Base-by-base conservation (phyloP, 2,888 invertebrate genomes). In the Caenorhabditis wallacei region DNA sequence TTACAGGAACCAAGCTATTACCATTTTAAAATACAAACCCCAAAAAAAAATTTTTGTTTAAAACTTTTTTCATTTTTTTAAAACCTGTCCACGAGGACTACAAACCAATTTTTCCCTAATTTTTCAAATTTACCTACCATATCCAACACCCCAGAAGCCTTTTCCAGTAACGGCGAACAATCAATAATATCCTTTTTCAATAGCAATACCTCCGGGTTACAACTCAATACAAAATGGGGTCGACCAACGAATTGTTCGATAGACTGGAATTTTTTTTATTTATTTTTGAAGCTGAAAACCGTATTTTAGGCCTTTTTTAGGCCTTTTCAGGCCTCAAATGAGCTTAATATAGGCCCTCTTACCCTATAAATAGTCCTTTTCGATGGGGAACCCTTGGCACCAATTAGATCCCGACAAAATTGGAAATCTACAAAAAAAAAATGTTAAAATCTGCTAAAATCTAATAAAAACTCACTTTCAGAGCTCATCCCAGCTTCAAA, bases 321-420 rank as follows among this genome's bases (percentile, higher is more conserved):
- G 4, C 30, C 8, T 30, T 30, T 30, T 30, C 8, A 30, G 30
- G 30, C 30, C 30, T 30, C 30, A 8, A 30, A 5, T 30, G 30
- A 30, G 8, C 8, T 30, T 30, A 5, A 5, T 8, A 30, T 5
- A 30, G 30, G 30, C 3, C 3, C 3, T n/a, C 61, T 56, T n/a
- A 74, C 72, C 20, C 20, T 63, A 20, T 63, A 40, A 43, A 74
- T 48, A 11, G 10, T 24, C 35, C 20, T 56, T 54, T 35, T 43
- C n/a, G 56, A 22, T 5, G 53, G 7, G 1, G 7, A 10, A 3
- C 20, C 3, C 18, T 66, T 74, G 8, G 48, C 74, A 16, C 64
- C 64, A n/a, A 74, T 74, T 0, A 74, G 35, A 13, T 74, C 74
- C 16, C 74, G 64, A 37, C 64, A 64, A 20, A 74, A 74, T 57